Evolutionary conservation across 2,888 invertebrate genomes (phyloP).

Genomic region (Hololepta plana): DNA sequence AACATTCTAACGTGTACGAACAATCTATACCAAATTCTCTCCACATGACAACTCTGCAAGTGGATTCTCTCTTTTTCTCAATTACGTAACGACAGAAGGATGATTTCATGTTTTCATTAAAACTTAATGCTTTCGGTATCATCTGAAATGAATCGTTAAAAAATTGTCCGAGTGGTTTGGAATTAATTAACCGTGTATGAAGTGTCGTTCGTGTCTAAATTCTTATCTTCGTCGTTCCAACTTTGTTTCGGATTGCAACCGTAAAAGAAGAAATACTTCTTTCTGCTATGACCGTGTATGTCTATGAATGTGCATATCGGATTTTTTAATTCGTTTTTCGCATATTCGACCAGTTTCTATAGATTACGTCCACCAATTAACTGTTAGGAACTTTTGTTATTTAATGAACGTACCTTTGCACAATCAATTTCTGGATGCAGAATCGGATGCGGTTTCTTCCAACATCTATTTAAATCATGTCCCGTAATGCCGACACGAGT

Average conservation of each 20-base stretch:
- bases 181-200: constrained; percentile 11
- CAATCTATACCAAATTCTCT: constrained; percentile 59
- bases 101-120: constrained; percentile 12
- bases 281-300: constrained; percentile 67
- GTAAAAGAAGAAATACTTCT: constrained; percentile 73
- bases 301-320: constrained; percentile 38
- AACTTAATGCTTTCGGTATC: constrained; percentile 11
- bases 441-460: constrained; percentile 56
- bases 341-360: constrained; percentile 13
- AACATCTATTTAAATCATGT: constrained; percentile 71
- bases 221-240: constrained; percentile 41
- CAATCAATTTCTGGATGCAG: constrained; percentile 72
- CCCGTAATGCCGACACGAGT: constrained; percentile 70
- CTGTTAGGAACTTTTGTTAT: background rate
- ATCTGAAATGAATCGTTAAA: constrained; percentile 9
- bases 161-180: constrained; percentile 3
- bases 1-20: constrained; percentile 72
- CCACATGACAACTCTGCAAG: constrained; percentile 75
- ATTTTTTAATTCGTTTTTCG: constrained; percentile 11
- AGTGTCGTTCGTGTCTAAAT: constrained; percentile 10
- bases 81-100: constrained; percentile 37
- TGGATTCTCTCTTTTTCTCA: constrained; percentile 60
- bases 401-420: constrained; percentile 38
- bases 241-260: constrained; percentile 57
- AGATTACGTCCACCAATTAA: constrained; percentile 5